phyloP scores from a whole-genome alignment of 2,888 invertebrate species.

The Aleiodes testaceus region DNA sequence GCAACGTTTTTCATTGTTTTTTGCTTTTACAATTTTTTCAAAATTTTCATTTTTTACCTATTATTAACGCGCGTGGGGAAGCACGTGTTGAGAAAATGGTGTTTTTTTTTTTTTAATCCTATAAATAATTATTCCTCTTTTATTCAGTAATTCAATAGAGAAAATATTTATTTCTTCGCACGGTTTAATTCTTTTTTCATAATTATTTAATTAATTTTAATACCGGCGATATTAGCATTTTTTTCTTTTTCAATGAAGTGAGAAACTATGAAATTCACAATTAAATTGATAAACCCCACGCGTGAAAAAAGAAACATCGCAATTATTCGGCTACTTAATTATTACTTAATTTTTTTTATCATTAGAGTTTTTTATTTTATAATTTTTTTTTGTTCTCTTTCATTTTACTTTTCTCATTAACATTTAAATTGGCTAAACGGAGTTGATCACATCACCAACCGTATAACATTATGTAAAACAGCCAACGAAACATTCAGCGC shows the following conservation, averaged over 20 bases:
- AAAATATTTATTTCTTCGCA: constrained; percentile 44
- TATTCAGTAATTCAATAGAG: constrained; percentile 37
- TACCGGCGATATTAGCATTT: constrained; percentile 45
- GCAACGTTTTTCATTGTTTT: not conserved
- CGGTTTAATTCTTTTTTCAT: constrained; percentile 9
- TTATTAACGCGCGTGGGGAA: constrained; percentile 32
- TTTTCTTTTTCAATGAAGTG: constrained; percentile 8
- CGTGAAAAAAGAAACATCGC: constrained; percentile 42
- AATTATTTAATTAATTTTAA: constrained; percentile 12
- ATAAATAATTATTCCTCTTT: not conserved
- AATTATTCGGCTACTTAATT: constrained; percentile 46
- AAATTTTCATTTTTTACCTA: not conserved
- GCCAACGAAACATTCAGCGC: constrained; percentile 71
- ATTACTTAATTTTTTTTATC: constrained; percentile 39
- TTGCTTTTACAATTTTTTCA: constrained; percentile 3
- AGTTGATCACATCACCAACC: constrained; percentile 57
- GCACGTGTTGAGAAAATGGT: not conserved
- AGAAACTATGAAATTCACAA: constrained; percentile 41
- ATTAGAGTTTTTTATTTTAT: constrained; percentile 32
- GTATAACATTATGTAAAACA: constrained; percentile 66
- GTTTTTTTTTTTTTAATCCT: too few relatives aligned
- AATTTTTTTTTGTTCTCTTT: constrained; percentile 42
- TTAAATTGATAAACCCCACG: constrained; percentile 36
- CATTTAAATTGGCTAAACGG: constrained; percentile 55
- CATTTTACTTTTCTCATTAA: constrained; percentile 45